phyloP scores from a whole-genome alignment of 30 jellyfish, hydroid and myxozoan genomes.

The Mastigias papua region DNA sequence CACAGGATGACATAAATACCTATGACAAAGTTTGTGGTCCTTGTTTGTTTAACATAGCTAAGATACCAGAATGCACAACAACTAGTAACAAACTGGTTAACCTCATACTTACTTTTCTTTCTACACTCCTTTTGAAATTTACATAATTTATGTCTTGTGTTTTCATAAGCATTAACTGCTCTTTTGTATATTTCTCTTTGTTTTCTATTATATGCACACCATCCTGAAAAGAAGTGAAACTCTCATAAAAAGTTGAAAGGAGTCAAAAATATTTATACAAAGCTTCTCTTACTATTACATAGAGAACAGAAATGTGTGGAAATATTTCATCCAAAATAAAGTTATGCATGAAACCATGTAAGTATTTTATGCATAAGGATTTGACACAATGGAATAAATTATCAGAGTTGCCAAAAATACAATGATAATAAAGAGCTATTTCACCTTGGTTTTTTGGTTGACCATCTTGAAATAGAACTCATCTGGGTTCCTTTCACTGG shows the following conservation, averaged over 20 bases:
- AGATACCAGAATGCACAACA: too few species aligned
- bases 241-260: neutral
- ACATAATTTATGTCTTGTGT: slow-evolving; percentile 86
- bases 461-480: slow-evolving; percentile 93
- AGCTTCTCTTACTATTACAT: neutral
- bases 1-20: too few species aligned
- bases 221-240: slow-evolving; percentile 27
- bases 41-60: too few species aligned
- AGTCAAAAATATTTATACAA: neutral
- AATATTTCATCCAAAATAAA: too few species aligned
- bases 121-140: slow-evolving; percentile 68
- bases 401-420: neutral
- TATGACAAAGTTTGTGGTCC: too few species aligned
- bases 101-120: slow-evolving; percentile 31
- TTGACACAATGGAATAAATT: too few species aligned
- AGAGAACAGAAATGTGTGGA: too few species aligned
- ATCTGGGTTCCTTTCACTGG: slow-evolving; percentile 96
- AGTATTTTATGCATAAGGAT: too few species aligned
- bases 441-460: slow-evolving; percentile 80
- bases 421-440: neutral
- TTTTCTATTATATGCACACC: slow-evolving; percentile 78
- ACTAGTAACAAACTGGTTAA: neutral
- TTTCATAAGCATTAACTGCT: slow-evolving; percentile 81
- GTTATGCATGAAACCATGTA: too few species aligned
- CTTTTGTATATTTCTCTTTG: slow-evolving; percentile 58